Base-by-base conservation (phyloP, 2,888 invertebrate genomes). In the Polyommatus iphigenia region DNA sequence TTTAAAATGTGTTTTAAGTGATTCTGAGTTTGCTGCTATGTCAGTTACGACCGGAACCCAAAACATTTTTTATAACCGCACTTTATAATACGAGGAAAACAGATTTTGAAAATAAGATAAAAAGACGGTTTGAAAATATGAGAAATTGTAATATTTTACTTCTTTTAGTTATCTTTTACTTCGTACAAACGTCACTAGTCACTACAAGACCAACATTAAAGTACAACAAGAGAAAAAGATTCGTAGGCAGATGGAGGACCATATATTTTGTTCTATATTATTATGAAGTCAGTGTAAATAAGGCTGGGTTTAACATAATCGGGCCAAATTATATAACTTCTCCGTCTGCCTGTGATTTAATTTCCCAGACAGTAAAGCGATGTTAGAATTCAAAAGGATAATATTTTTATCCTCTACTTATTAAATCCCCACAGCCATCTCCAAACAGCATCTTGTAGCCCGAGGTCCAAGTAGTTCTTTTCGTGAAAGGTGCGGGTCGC, bases 1-100 rank as follows among this genome's bases (percentile, higher is more conserved):
- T 73, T 73, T 72, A 29, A 78, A 67, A 24, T 59, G n/a, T 59
- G 59, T 67, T 29, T 29, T 59, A 29, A 67, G 6, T 67, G 24
- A 67, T 67, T 67, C 2, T 24, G 5, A 32, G 20, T 15, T 24
- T 24, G 10, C 10, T 62, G 62, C 24, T 62, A 62, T 62, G 24
- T 62, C 10, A 62, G 62, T 62, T 24, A 62, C 20, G 24, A 62
- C 62, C 62, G 10, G 8, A 62, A 24, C 8, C 2, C 20, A 59
- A 59, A 20, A 10, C 3, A n/a, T 71, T 36, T 36, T 1, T 41
- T 41, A 41, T 10, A 41, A 41, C 41, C 41, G 2, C 10, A 41
- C 2, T 41, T n/a, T 41, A 41, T 10, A 71, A 5, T 71, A 29
- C 7, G n/a, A n/a, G 3, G 18, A 71, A 71, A n/a, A 36, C n/a